Base-by-base conservation (phyloP, 1,140 invertebrate genomes). In the Eupristina koningsbergeri region DNA sequence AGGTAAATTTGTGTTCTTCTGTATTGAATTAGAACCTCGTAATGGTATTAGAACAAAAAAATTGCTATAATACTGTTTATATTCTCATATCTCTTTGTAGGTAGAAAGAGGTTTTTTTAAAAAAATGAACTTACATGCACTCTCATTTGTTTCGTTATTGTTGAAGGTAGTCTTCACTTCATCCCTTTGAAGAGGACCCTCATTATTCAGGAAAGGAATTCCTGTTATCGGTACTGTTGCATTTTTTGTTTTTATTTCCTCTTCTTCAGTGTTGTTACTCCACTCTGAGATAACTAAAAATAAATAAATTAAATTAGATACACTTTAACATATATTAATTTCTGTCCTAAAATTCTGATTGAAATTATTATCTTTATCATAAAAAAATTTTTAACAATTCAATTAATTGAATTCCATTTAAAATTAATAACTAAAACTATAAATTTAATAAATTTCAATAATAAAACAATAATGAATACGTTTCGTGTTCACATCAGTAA, bases 181-280 rank as follows among this genome's bases (percentile, higher is more conserved):
- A 91, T 95, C 95, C 82, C 94, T 92, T 89, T 95, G 95, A 86
- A 95, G 89, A 83, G 94, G 94, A 93, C 94, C 94, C 88, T 95
- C 94, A 85, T 92, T 93, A 86, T 89, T 91, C 86, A 90, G 91
- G 88, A 91, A 91, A 82, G 91, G 89, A 86, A 89, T 91, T 85
- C 88, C 90, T 69, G 91, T 91, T 36, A 89, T 89, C 73, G 86
- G 85, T 78, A 88, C 87, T 63, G 92, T 92, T 86, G 89, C 93
- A 86, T 93, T 93, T 89, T 92, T 93, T 69, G 89, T 89, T 34
- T 78, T 85, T 9, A 36, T 34, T 22, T 61, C 73, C 19, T 85
- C 84, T 82, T 94, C 93, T 82, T 95, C 95, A 79, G 94, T 94
- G 36, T 94, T 95, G 89, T 95, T 95, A 93, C 96, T 96, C 84